Conservation (phyloP, 2,113 vertebrate genomes). For the Strigops habroptila region DNA sequence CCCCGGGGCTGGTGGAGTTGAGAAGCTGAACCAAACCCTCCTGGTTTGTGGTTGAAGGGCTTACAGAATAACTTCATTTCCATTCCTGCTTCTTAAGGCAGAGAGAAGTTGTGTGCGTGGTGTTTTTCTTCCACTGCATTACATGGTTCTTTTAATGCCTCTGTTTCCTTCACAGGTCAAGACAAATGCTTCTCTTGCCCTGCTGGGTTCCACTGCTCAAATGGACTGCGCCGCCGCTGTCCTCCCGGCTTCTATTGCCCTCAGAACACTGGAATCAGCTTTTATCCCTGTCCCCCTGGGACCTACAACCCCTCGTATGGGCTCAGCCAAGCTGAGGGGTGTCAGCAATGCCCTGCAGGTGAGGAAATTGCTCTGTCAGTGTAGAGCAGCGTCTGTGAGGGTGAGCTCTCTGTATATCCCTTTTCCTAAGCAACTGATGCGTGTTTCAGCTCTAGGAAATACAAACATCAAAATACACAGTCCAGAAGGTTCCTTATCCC, state of each 20-base stretch:
- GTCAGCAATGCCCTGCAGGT: conserved; percentile 84
- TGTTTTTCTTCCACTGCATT: background rate
- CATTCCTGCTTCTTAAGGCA: background rate
- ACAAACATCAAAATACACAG: background rate
- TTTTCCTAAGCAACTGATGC: accelerated
- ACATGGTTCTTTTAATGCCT: background rate
- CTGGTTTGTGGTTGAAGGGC: accelerated
- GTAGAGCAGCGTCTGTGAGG: background rate
- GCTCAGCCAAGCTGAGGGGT: conserved; percentile 75
- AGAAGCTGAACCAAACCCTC: background rate
- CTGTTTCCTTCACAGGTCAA: conserved; percentile 60
- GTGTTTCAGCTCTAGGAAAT: background rate
- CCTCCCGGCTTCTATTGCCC: conserved; percentile 81
- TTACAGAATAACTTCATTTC: background rate
- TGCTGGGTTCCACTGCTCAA: conserved; percentile 79
- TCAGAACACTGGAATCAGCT: conserved; percentile 60
- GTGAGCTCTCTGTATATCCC: background rate
- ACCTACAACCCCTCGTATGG: conserved; percentile 76
- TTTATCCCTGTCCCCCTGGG: conserved; percentile 80
- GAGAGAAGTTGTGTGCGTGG: accelerated
- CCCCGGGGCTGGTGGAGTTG: background rate
- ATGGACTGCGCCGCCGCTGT: conserved; percentile 70
- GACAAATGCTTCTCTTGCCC: conserved; percentile 77
- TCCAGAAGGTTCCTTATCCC: background rate
- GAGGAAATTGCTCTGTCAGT: background rate